These are phyloP conservation scores for Zaprionus capensis DNA, from an alignment of 1,140 invertebrate genomes.

Conservation along the genomic window DNA sequence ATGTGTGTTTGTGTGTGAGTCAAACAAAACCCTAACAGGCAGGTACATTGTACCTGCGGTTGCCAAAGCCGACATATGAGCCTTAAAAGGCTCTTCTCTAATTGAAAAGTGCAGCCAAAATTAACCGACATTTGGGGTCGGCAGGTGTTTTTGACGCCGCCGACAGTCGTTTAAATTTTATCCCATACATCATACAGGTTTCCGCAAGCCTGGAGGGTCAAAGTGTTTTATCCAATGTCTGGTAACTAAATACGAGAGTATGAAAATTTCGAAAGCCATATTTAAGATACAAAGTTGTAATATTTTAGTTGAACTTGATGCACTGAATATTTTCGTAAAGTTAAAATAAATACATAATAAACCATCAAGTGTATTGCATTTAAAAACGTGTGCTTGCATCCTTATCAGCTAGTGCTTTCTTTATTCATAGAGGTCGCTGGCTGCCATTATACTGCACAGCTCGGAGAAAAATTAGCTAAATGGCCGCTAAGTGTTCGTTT, in stretches of 20 bases:
- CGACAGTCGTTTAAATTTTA: not conserved
- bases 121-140: conserved; percentile 24
- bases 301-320: not conserved
- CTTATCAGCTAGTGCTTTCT: not conserved
- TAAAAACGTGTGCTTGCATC: no score
- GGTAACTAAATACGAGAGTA: not conserved
- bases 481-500: conserved; percentile 58
- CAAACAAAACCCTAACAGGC: conserved; percentile 47
- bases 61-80: conserved; percentile 61
- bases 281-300: not conserved
- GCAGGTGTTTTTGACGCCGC: not conserved
- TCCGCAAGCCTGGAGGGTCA: not conserved
- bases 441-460: conserved; percentile 23
- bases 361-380: not conserved
- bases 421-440: conserved; percentile 16
- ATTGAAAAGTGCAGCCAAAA: conserved; percentile 68
- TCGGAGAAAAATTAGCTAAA: conserved; percentile 59
- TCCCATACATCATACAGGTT: not conserved
- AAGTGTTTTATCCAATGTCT: not conserved
- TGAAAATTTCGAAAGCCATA: not conserved
- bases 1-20: conserved; percentile 7
- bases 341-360: not conserved
- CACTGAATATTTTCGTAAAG: not conserved
- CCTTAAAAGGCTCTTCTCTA: conserved; percentile 58
- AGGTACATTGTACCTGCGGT: conserved; percentile 62